Base-by-base conservation (phyloP, 1,140 invertebrate genomes). In the Cydia pomonella region DNA sequence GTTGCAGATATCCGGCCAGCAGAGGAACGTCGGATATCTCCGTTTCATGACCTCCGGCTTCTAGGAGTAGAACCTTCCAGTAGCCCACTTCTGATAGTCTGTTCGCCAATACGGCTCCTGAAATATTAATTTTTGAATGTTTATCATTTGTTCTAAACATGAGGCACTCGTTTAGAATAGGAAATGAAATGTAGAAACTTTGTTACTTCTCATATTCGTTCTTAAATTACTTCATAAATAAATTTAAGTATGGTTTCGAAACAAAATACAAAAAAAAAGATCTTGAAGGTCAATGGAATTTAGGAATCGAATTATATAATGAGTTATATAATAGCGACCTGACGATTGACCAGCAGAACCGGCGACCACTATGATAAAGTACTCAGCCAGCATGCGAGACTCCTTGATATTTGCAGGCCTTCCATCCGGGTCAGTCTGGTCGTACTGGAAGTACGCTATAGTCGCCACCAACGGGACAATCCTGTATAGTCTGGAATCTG, bases 311-410 rank as follows among this genome's bases (percentile, higher is more conserved):
- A 38, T 38, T 38, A 9, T 7, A 38, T 38, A 38, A 1, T 38
- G 33, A 3, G 7, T 38, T 38, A 33, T 33, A 33, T 33, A 33
- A 33, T 7, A 33, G 29, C 29, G 7, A 33, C 29, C n/a, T n/a
- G n/a, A n/a, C n/a, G n/a, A n/a, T n/a, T n/a, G n/a, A n/a, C 98
- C 98, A 81, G 98, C 98, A 0, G 98, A 99, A 12, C 98, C 98
- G 1, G 96, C 97, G 0, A 98, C 98, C n/a, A 99, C 95, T 75
- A 97, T 93, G 74, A 98, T 97, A 80, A 98, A 98, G 88, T 97
- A 97, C 5, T 96, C 94, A 1, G 94, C 94, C n/a, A 95, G 80
- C 18, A 97, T 86, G 5, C 94, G 83, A 23, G 95, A 95, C 0
- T 95, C 94, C 0, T 94, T 93, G 2, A 96, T 91, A 75, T 97